These are phyloP conservation scores for Xestia c-nigrum DNA, from an alignment of 2,888 invertebrate genomes.

Conservation along the genomic window DNA sequence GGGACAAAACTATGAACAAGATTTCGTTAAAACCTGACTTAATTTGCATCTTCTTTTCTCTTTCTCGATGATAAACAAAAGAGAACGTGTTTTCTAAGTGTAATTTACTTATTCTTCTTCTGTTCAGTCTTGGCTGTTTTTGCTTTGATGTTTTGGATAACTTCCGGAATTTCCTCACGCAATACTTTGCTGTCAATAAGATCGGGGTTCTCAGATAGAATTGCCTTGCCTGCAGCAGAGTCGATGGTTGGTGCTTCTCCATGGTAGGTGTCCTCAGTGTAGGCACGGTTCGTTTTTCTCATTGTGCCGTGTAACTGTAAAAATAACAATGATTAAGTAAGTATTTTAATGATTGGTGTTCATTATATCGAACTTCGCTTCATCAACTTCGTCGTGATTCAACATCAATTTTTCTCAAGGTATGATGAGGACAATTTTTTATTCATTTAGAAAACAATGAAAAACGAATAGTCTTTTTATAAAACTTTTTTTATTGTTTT, in stretches of 20 bases:
- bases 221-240: conserved; percentile 85
- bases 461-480: too few relatives aligned
- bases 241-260: conserved; percentile 89
- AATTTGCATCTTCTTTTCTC: background rate
- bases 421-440: background rate
- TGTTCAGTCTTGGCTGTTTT: conserved; percentile 51
- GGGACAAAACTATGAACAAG: conserved; percentile 24
- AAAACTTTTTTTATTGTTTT: too few relatives aligned
- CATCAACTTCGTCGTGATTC: background rate
- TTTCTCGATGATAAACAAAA: conserved; percentile 17
- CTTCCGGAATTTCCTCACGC: conserved; percentile 53
- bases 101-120: conserved; percentile 38
- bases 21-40: background rate
- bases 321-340: conserved; percentile 16
- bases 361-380: background rate
- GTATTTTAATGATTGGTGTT: background rate
- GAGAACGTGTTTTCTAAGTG: conserved; percentile 30
- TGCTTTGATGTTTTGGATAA: conserved; percentile 47
- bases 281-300: conserved; percentile 91
- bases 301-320: conserved; percentile 93
- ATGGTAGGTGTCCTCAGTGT: conserved; percentile 92
- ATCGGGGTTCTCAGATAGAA: conserved; percentile 77
- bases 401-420: background rate
- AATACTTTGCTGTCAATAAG: conserved; percentile 65
- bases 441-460: background rate